Evolutionary conservation across 2,113 vertebrate species (phyloP), one percentile per base, ranked within the genome.

Genomic region (Cettia cetti): DNA sequence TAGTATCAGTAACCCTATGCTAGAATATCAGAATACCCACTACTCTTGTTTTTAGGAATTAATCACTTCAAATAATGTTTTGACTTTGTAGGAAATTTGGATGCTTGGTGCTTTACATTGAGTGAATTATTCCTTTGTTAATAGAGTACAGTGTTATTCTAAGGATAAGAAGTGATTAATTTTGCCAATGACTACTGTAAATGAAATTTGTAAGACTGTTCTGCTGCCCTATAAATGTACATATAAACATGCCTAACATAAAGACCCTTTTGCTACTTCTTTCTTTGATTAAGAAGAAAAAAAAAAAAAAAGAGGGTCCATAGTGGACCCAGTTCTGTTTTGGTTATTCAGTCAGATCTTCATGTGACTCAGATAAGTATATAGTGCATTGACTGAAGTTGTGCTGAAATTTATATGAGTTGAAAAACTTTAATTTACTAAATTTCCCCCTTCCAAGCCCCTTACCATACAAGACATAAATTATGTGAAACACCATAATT

Each of bases 371-470:
- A 37, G 14, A 18, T 76, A 44, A 59, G 8, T 37, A 17, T 35
- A 19, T 13, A 27, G 14, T 80, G 3, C 18, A 15, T 23, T 79
- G 23, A 61, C 14, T 16, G 20, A 68, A 47, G 5, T 69, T 69
- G 15, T 0, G 0, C 18, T 84, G 42, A 69, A 52, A 33, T 80
- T 80, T 81, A 14, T 81, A 14, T 22, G 53, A 85, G 15, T 24
- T 68, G 33, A 50, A 35, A 57, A 50, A 30, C 12, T 76, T 82
- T 37, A 52, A 13, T 90, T 84, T 86, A 22, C 70, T 70, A 77
- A 22, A 18, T 11, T 88, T 63, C 5, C 1, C 2, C 13, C 9
- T 71, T n/a, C 9, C 18, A 50, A 22, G 0, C 2, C 4, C 5
- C 10, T 7, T 39, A 13, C 16, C 18, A 2, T 27, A 40, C 28